Percentiles rank a stretch among this genome's conserved stretches.
These are phyloP conservation scores for Microctonus brassicae DNA, from an alignment of 2,888 invertebrate genomes.

Conservation along the genomic window DNA sequence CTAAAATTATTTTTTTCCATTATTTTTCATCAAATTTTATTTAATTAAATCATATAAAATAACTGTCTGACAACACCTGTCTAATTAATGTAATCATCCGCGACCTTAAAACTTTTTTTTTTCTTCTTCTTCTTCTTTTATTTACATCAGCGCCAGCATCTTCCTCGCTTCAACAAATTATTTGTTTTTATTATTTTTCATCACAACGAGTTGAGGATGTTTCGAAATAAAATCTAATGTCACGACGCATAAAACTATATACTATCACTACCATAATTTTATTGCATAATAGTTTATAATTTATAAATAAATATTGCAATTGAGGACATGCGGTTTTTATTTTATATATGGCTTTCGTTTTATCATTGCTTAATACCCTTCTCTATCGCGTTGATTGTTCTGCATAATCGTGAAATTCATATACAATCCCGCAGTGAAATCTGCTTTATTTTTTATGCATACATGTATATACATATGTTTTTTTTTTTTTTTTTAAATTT, in stretches of 20 bases:
- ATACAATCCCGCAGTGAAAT: background rate
- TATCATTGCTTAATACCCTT: background rate
- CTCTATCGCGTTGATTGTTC: background rate
- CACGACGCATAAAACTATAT: background rate
- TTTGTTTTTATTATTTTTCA: background rate
- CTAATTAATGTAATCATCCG: background rate
- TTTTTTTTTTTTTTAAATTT: background rate
- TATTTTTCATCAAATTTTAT: background rate
- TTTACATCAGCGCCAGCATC: too few relatives aligned
- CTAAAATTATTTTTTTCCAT: background rate
- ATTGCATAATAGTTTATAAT: background rate
- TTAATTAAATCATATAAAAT: background rate
- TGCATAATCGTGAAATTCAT: background rate
- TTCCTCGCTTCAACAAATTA: conserved; percentile 3
- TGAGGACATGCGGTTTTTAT: background rate
- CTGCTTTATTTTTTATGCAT: background rate
- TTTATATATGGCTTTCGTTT: background rate
- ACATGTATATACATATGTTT: background rate
- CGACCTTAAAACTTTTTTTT: conserved; percentile 2
- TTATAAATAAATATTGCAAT: background rate
- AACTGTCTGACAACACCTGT: background rate
- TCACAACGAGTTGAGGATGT: background rate
- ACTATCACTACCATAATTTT: background rate
- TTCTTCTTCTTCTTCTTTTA: background rate
- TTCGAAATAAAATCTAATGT: conserved; percentile 1